These are phyloP conservation scores for Poliocrania exsul DNA, from an alignment of 2,797 vertebrate species.

Conservation along the genomic window DNA sequence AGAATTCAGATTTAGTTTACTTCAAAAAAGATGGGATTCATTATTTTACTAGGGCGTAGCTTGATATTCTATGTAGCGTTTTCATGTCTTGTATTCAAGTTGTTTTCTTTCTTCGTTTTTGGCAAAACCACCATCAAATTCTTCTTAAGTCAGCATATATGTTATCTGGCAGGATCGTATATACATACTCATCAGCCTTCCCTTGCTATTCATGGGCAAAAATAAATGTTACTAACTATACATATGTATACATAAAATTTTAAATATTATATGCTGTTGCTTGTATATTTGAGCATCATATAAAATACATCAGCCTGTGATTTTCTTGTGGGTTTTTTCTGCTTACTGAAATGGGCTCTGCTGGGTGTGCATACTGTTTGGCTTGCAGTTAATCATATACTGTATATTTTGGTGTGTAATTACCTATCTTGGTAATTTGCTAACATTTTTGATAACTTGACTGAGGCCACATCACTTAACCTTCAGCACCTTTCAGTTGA, in stretches of 20 bases:
- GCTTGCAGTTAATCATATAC: background rate
- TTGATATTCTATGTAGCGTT: background rate
- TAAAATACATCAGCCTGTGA: background rate
- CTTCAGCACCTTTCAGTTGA: background rate
- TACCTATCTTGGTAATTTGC: background rate
- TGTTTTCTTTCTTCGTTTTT: background rate
- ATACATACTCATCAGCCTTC: background rate
- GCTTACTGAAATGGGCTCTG: background rate
- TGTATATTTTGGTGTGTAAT: background rate
- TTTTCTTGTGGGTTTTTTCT: background rate
- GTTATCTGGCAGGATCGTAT: background rate
- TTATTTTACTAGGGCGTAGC: background rate
- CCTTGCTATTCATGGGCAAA: background rate
- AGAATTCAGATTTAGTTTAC: conserved; percentile 8
- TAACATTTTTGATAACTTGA: background rate
- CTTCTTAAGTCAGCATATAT: background rate
- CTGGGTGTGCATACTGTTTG: background rate
- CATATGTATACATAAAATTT: background rate
- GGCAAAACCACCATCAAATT: background rate
- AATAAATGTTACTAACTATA: background rate
- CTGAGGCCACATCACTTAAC: background rate
- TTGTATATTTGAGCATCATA: background rate
- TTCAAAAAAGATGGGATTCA: background rate
- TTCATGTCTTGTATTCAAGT: background rate
- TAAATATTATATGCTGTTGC: background rate